These are phyloP conservation scores for Sycophila sp. DNA, from an alignment of 1,140 invertebrate genomes.

Conservation along the genomic window DNA sequence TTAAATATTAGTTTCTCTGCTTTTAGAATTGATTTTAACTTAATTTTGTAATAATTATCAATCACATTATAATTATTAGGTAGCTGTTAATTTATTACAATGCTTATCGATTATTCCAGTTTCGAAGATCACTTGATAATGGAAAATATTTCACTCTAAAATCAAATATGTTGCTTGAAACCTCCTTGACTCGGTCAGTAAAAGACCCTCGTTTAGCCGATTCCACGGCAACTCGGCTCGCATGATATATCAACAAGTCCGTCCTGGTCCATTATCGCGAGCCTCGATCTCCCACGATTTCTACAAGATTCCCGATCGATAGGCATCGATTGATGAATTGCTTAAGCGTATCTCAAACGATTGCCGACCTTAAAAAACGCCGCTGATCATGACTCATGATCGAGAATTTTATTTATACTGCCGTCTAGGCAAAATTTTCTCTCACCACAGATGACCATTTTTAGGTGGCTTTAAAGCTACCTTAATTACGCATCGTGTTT, in stretches of 20 bases:
- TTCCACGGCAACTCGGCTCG: background rate
- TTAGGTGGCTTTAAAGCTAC: conserved; percentile 12
- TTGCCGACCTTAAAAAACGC: conserved; percentile 27
- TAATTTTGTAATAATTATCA: no score
- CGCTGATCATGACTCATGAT: conserved; percentile 13
- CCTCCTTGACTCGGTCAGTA: background rate
- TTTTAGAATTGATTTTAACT: no score
- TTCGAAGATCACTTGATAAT: conserved; percentile 2
- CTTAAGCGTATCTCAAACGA: conserved; percentile 38
- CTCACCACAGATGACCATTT: conserved; percentile 16
- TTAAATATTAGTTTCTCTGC: no score
- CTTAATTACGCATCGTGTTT: conserved; percentile 33
- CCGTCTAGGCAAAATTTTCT: background rate
- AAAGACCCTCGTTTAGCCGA: background rate
- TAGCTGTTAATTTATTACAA: no score
- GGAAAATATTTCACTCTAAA: conserved; percentile 45
- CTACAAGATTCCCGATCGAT: conserved; percentile 37
- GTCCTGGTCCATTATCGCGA: conserved; percentile 5
- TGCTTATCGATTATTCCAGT: no score
- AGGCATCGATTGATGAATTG: conserved; percentile 43
- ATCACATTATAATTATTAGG: no score
- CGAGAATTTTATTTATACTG: background rate
- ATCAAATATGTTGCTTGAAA: conserved; percentile 30
- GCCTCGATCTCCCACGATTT: conserved; percentile 41
- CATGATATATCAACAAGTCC: conserved; percentile 18